Evolutionary conservation across 2,797 vertebrate species (phyloP).

Genomic region (Catamblyrhynchus diadema): DNA sequence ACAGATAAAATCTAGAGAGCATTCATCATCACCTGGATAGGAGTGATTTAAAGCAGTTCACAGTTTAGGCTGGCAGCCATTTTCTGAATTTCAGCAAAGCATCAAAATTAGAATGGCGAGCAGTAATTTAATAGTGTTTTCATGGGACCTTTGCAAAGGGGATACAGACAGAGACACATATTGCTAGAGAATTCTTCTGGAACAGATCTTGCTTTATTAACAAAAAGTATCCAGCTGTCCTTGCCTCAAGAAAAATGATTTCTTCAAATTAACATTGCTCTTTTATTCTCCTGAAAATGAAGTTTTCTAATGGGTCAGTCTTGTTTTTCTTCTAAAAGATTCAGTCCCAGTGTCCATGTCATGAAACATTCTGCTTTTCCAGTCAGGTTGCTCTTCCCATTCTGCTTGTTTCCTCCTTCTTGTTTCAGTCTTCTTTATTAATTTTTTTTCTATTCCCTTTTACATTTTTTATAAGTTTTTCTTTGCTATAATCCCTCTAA

Average conservation of each 20-base stretch:
- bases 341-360: not conserved
- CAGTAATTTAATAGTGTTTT: slow-evolving; percentile 1
- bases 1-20: slow-evolving; percentile 49
- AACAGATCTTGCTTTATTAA: not conserved
- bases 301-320: not conserved
- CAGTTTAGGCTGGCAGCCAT: slow-evolving; percentile 19
- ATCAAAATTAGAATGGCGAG: not conserved
- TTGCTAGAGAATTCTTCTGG: not conserved
- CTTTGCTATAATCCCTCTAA: not conserved
- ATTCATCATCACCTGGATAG: slow-evolving; percentile 29
- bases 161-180: not conserved
- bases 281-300: not conserved
- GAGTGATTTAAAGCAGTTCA: slow-evolving; percentile 34
- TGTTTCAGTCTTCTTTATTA: not conserved
- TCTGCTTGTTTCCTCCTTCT: not conserved
- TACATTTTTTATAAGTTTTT: not conserved
- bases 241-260: not conserved
- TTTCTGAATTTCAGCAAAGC: slow-evolving; percentile 24
- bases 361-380: not conserved
- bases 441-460: not conserved
- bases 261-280: not conserved
- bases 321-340: not conserved
- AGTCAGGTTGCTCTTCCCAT: not conserved
- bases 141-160: not conserved
- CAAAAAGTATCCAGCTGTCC: not conserved